Percentiles rank a stretch among this genome's conserved stretches.
Conservation (phyloP, 2,888 invertebrate genomes). For the Acronicta psi region DNA sequence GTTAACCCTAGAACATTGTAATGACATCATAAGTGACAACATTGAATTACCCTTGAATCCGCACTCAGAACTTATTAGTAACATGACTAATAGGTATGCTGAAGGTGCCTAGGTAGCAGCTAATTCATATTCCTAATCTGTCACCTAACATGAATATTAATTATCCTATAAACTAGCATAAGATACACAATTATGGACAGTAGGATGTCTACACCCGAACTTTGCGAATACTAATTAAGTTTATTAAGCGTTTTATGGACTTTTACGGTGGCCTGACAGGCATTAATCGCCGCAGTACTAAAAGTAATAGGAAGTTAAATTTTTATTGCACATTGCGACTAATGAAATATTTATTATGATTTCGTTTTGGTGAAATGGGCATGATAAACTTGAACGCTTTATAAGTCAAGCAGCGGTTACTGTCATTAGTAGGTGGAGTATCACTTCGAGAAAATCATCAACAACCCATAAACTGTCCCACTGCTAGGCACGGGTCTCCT, state of each 20-base stretch:
- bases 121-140: background rate
- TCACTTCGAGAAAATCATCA: too few relatives aligned
- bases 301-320: slow-evolving; percentile 19
- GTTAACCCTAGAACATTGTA: background rate
- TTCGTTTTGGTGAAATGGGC: background rate
- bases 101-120: background rate
- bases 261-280: slow-evolving; percentile 9
- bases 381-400: too few relatives aligned
- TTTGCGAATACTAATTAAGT: slow-evolving; percentile 35
- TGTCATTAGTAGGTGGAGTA: too few relatives aligned
- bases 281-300: slow-evolving; percentile 20
- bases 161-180: slow-evolving; percentile 24
- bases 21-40: background rate
- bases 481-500: too few relatives aligned
- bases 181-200: slow-evolving; percentile 12
- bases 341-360: slow-evolving; percentile 18
- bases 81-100: slow-evolving; percentile 10
- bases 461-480: too few relatives aligned
- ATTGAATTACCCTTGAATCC: background rate
- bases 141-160: slow-evolving; percentile 29
- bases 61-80: background rate
- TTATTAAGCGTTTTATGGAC: slow-evolving; percentile 31
- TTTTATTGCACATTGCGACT: slow-evolving; percentile 16
- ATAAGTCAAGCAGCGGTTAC: too few relatives aligned
- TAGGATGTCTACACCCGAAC: slow-evolving; percentile 17